Percentiles rank a stretch among this genome's conserved stretches.
These are phyloP conservation scores for Physella acuta DNA, from an alignment of 1,140 invertebrate genomes.

Conservation along the genomic window DNA sequence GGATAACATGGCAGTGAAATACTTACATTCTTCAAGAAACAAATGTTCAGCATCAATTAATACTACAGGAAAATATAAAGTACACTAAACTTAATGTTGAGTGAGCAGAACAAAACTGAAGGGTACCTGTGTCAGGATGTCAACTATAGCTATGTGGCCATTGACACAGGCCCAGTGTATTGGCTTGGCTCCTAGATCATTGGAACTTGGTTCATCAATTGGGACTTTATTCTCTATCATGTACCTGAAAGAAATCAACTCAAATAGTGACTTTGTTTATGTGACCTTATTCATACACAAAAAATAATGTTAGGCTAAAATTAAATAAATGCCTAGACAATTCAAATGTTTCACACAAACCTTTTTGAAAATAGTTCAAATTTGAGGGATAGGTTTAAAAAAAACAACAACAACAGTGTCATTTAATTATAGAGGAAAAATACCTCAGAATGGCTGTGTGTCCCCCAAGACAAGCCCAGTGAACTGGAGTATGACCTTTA, in stretches of 20 bases:
- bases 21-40: no score
- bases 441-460: slow-evolving; percentile 64
- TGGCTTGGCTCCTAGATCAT: slow-evolving; percentile 82
- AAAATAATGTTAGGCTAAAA: no score
- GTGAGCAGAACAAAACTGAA: no score
- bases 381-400: no score
- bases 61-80: neutral
- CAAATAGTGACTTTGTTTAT: no score
- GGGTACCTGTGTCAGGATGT: slow-evolving; percentile 65
- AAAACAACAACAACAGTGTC: no score
- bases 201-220: slow-evolving; percentile 81
- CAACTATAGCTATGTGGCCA: slow-evolving; percentile 80
- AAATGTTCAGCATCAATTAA: no score
- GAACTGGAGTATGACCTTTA: slow-evolving; percentile 87
- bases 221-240: slow-evolving; percentile 80
- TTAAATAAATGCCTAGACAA: no score
- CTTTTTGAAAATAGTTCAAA: no score
- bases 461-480: slow-evolving; percentile 87
- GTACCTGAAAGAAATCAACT: slow-evolving; percentile 63
- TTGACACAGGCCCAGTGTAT: slow-evolving; percentile 89
- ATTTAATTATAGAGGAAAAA: neutral
- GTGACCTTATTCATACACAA: no score
- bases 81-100: slow-evolving; percentile 13
- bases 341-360: no score
- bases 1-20: no score